A percentile compares a stretch with the other conserved stretches of the same genome.
Conservation (phyloP, 2,113 vertebrate species). For the Acanthochromis polyacanthus region DNA sequence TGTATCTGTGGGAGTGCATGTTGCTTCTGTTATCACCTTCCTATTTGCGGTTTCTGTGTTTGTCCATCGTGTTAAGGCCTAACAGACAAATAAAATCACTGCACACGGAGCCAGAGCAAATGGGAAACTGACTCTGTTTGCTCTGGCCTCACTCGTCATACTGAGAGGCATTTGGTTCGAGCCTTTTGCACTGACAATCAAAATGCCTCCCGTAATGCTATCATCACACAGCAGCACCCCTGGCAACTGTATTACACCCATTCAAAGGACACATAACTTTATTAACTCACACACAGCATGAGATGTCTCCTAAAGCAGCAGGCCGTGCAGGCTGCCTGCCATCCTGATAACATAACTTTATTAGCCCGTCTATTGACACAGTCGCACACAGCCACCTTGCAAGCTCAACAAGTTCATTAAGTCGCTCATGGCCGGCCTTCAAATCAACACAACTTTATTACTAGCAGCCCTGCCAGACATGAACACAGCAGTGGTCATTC, state of each 20-base stretch:
- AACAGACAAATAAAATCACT: conserved; percentile 28
- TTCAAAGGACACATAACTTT: conserved; percentile 74
- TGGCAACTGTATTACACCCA: conserved; percentile 60
- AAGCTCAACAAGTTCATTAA: conserved; percentile 70
- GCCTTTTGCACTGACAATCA: conserved; percentile 64
- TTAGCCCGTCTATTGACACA: conserved; percentile 72
- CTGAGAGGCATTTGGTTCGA: conserved; percentile 58
- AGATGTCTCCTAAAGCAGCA: conserved; percentile 68
- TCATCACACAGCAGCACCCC: conserved; percentile 49
- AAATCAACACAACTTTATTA: conserved; percentile 71
- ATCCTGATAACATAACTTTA: conserved; percentile 75
- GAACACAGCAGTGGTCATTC: conserved; percentile 45
- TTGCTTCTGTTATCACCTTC: conserved; percentile 62
- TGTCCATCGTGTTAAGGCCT: conserved; percentile 35
- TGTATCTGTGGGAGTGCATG: conserved; percentile 41
- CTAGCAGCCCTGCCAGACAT: conserved; percentile 45
- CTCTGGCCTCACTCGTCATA: conserved; percentile 35
- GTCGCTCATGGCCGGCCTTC: conserved; percentile 47
- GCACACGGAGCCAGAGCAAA: conserved; percentile 17
- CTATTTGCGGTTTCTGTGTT: conserved; percentile 48
- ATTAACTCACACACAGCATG: conserved; percentile 76
- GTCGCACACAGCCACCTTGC: conserved; percentile 47
- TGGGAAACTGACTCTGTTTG: conserved; percentile 10
- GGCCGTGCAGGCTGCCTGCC: conserved; percentile 60
- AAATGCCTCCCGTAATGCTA: conserved; percentile 53